Conservation (phyloP, 2,113 vertebrate genomes). For the Clarias gariepinus region DNA sequence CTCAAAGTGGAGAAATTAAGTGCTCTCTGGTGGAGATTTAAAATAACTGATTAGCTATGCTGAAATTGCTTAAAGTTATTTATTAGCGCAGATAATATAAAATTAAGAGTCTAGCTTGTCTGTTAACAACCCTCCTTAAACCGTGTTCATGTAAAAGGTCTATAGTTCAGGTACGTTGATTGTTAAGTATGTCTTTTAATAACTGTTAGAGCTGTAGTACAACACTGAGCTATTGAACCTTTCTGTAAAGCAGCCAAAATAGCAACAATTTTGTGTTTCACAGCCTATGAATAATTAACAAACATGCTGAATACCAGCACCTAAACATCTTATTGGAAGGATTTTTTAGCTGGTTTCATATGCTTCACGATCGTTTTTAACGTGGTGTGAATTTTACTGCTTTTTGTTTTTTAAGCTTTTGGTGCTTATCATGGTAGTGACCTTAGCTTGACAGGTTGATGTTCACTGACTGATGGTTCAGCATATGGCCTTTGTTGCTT, state of each 20-base stretch:
- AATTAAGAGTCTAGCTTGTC: not conserved
- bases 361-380: slow-evolving; percentile 23
- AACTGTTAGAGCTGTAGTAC: not conserved
- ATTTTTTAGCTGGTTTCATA: slow-evolving; percentile 4
- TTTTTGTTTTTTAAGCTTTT: slow-evolving; percentile 25
- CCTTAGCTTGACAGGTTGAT: slow-evolving; percentile 36
- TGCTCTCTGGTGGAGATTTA: slow-evolving; percentile 34
- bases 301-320: slow-evolving; percentile 26
- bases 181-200: not conserved
- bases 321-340: slow-evolving; percentile 1
- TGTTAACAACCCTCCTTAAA: not conserved
- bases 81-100: not conserved
- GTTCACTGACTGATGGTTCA: slow-evolving; percentile 29
- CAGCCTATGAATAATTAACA: slow-evolving; percentile 36
- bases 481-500: slow-evolving; percentile 6
- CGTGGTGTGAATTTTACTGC: slow-evolving; percentile 26
- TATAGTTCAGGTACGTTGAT: not conserved
- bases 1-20: slow-evolving; percentile 43
- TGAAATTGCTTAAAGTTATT: slow-evolving; percentile 3
- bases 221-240: slow-evolving; percentile 1
- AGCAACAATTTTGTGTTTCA: not conserved
- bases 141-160: not conserved
- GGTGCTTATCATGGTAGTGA: slow-evolving; percentile 19
- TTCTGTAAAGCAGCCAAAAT: slow-evolving; percentile 18
- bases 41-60: not conserved